phyloP scores from a whole-genome alignment of 2,888 invertebrate genomes.

The Boloria selene region DNA sequence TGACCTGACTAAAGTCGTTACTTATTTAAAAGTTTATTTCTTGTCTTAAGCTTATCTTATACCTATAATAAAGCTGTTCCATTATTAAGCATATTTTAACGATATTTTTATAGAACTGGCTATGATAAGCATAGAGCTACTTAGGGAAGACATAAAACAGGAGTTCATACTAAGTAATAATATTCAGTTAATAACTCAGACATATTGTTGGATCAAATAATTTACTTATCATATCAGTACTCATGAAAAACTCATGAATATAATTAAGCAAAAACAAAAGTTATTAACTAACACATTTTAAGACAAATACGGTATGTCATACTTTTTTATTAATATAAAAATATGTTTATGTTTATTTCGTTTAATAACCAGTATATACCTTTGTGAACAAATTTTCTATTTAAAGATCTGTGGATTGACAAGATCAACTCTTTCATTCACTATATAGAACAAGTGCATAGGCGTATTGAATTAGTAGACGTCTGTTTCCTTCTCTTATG shows the following conservation, averaged over 20 bases:
- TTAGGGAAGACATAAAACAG: too few species aligned
- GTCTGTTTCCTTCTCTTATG: slow-evolving; percentile 42
- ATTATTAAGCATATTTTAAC: neutral
- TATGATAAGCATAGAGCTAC: too few species aligned
- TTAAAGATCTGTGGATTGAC: neutral
- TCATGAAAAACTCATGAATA: too few species aligned
- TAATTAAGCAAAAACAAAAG: too few species aligned
- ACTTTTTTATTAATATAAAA: too few species aligned
- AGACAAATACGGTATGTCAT: too few species aligned
- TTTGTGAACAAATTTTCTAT: neutral
- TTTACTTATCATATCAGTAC: too few species aligned
- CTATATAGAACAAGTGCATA: slow-evolving; percentile 37
- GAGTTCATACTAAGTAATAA: too few species aligned
- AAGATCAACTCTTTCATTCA: slow-evolving; percentile 32
- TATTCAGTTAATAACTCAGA: too few species aligned
- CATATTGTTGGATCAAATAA: too few species aligned
- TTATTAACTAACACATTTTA: too few species aligned
- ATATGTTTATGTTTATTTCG: too few species aligned
- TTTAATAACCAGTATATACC: neutral
- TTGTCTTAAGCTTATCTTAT: slow-evolving; percentile 5
- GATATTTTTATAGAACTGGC: neutral
- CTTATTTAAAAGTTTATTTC: neutral
- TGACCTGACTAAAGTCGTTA: neutral
- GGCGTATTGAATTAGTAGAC: slow-evolving; percentile 38
- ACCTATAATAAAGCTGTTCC: neutral